Evolutionary conservation across 2,888 invertebrate genomes (phyloP), one percentile per base, ranked within the genome.

Genomic region (Ptilodon capucinus): DNA sequence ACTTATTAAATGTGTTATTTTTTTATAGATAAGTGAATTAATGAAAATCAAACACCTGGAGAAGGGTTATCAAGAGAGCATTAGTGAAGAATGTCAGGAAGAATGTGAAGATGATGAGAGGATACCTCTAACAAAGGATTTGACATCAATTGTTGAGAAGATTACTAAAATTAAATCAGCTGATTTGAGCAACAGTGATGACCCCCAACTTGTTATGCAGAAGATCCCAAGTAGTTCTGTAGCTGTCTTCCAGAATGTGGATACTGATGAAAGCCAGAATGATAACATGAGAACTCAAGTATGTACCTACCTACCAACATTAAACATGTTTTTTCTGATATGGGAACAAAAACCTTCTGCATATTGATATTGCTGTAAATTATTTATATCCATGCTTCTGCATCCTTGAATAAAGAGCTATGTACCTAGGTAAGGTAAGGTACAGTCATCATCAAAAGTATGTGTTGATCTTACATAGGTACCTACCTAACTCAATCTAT

Each of bases 181-280:
- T 19, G 21, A 55, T 30, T 56, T 71, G 21, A 57, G 49, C 28
- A 63, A 57, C 13, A 19, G 46, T 55, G 76, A 80, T 16, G 71
- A 78, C 7, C 69, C 72, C 46, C 75, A 81, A 54, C 64, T 91
- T 18, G 70, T 81, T 21, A 74, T 93, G 34, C 92, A 94, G 65
- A 80, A 85, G 47, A 93, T 95, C 53, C 92, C 93, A 7, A 92
- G 91, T 30, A 93, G 92, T 61, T 81, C 89, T 39, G 91, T 90
- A 30, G 95, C 94, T 19, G 93, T 94, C 0, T 95, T 93, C 76
- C 95, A 95, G 81, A 94, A 93, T 48, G 68, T 93, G 48, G 68
- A 81, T 30, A 50, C 60, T 57, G 46, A 66, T 46, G 70, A 72
- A 59, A 74, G 81, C 48, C 76, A 65, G 61, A 77, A 76, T 21